phyloP scores from a whole-genome alignment of 2,797 vertebrate genomes.

The Artibeus lituratus region DNA sequence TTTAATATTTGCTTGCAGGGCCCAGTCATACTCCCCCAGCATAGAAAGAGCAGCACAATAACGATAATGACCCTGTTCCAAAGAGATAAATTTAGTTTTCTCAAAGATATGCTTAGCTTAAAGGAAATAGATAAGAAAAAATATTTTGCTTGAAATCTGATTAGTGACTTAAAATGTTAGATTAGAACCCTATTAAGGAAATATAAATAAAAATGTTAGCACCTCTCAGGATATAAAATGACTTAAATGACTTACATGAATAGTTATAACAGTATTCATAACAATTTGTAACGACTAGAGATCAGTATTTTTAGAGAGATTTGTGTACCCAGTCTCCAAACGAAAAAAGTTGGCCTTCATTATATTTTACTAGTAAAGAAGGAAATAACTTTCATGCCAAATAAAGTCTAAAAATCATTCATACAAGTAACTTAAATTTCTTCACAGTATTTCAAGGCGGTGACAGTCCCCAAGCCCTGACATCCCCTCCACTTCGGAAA shows the following conservation, averaged over 20 bases:
- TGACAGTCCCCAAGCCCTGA: background rate
- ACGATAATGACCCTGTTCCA: constrained; percentile 91
- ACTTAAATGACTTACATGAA: constrained; percentile 17
- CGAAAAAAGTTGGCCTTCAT: background rate
- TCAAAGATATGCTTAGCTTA: constrained; percentile 56
- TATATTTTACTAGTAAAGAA: constrained; percentile 17
- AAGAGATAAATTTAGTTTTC: constrained; percentile 37
- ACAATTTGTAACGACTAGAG: constrained; percentile 10
- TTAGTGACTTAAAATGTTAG: constrained; percentile 37
- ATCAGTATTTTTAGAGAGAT: constrained; percentile 10
- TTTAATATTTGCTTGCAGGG: constrained; percentile 86
- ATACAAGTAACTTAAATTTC: background rate
- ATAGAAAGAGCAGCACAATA: constrained; percentile 92
- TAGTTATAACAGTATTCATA: constrained; percentile 14
- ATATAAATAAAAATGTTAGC: constrained; percentile 41
- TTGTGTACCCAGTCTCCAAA: background rate
- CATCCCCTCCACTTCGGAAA: background rate
- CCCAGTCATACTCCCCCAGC: constrained; percentile 84
- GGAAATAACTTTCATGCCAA: constrained; percentile 28
- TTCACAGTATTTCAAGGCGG: background rate
- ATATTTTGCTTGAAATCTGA: constrained; percentile 46
- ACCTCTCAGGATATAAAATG: constrained; percentile 35
- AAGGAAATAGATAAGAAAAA: constrained; percentile 53
- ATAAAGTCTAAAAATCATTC: constrained; percentile 23
- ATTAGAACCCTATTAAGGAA: constrained; percentile 7